phyloP scores from a whole-genome alignment of 2,888 invertebrate genomes.

The Thymelicus lineola region DNA sequence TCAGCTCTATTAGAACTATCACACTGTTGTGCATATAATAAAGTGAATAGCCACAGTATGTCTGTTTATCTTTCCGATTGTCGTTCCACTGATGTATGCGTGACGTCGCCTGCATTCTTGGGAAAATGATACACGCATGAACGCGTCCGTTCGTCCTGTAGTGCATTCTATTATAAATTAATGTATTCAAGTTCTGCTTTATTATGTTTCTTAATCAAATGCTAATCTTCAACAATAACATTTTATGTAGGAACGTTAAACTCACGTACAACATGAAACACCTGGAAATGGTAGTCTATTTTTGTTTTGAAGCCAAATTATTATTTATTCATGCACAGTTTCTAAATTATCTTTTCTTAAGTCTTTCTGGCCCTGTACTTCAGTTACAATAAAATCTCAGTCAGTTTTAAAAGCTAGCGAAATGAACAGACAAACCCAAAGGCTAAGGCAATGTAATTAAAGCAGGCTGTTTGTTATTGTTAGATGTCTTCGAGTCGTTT shows the following conservation, averaged over 20 bases:
- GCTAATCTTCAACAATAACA: neutral
- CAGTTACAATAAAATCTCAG: no score
- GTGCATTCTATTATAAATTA: slow-evolving; percentile 15
- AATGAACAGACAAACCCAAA: neutral
- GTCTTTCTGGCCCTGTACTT: no score
- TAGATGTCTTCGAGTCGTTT: slow-evolving; percentile 11
- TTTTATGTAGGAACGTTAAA: neutral
- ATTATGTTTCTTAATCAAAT: slow-evolving; percentile 16
- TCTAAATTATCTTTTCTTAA: no score
- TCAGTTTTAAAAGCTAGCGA: no score
- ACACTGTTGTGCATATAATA: slow-evolving; percentile 9
- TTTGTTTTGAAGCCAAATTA: no score
- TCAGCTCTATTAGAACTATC: neutral
- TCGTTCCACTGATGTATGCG: slow-evolving; percentile 15
- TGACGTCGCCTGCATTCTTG: slow-evolving; percentile 27
- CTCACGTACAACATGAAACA: neutral
- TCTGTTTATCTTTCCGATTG: slow-evolving; percentile 23
- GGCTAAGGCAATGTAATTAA: neutral
- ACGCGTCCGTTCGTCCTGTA: slow-evolving; percentile 20
- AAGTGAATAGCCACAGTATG: slow-evolving; percentile 5
- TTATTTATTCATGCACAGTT: no score
- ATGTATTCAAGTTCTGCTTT: slow-evolving; percentile 25
- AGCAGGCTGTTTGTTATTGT: slow-evolving; percentile 8
- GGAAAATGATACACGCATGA: slow-evolving; percentile 33
- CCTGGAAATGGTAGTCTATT: no score